A percentile compares a stretch with the other conserved stretches of the same genome.
These are phyloP conservation scores for Leptestheria dahalacensis DNA, from an alignment of 1,140 invertebrate genomes.

Conservation along the genomic window DNA sequence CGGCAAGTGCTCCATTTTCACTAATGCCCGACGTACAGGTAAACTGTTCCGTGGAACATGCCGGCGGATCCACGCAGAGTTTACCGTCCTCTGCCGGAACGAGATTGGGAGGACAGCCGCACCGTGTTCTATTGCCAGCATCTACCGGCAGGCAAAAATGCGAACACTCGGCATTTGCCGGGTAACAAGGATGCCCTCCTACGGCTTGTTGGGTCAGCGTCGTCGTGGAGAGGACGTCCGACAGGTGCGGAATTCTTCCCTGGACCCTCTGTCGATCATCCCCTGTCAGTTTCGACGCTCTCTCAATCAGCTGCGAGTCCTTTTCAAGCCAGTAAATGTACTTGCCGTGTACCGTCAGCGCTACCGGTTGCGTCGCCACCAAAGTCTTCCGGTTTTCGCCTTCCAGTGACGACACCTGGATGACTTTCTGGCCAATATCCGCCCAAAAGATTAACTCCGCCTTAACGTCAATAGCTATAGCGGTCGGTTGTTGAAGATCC, in stretches of 20 bases:
- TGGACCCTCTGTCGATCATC: constrained; percentile 32
- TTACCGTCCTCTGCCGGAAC: constrained; percentile 49
- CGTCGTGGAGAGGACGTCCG: constrained; percentile 30
- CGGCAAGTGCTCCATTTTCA: constrained; percentile 27
- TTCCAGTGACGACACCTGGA: constrained; percentile 57
- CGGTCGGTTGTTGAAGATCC: constrained; percentile 49
- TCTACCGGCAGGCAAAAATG: constrained; percentile 45
- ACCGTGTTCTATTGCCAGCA: constrained; percentile 28
- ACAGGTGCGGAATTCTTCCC: constrained; percentile 26
- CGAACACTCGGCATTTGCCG: constrained; percentile 39
- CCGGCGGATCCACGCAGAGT: constrained; percentile 50
- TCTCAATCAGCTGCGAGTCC: constrained; percentile 43
- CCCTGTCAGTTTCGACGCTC: constrained; percentile 44
- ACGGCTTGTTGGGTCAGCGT: constrained; percentile 6
- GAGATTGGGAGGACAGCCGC: constrained; percentile 59
- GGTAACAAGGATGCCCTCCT: constrained; percentile 25
- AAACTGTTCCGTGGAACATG: constrained; percentile 55
- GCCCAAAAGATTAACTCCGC: constrained; percentile 73
- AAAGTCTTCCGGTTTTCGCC: constrained; percentile 38
- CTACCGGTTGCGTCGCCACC: constrained; percentile 27
- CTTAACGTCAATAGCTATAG: constrained; percentile 62
- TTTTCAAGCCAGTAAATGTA: constrained; percentile 72
- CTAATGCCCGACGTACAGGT: constrained; percentile 40
- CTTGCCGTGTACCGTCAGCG: constrained; percentile 47
- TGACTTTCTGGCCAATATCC: constrained; percentile 42